A percentile compares a stretch with the other conserved stretches of the same genome.
These are phyloP conservation scores for Cartodere bifasciata DNA, from an alignment of 2,888 invertebrate species.

Conservation along the genomic window DNA sequence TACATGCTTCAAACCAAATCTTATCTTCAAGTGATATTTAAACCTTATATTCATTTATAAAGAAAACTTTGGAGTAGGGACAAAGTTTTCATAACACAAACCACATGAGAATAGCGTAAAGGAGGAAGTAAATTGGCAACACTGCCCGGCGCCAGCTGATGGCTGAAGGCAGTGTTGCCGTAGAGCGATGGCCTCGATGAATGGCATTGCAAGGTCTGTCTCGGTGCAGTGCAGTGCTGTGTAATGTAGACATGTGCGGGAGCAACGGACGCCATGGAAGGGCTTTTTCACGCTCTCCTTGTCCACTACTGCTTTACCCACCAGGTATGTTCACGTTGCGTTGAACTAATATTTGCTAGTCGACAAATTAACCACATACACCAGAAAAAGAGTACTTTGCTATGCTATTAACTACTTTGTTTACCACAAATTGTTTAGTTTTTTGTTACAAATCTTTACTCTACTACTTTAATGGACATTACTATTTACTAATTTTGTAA, in stretches of 20 bases:
- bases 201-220: slow-evolving; percentile 45
- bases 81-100: too few relatives aligned
- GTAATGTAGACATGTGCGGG: slow-evolving; percentile 25
- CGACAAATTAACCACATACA: too few relatives aligned
- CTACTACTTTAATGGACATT: too few relatives aligned
- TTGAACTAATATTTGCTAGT: neutral
- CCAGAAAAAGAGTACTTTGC: too few relatives aligned
- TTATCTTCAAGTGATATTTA: too few relatives aligned
- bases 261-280: slow-evolving; percentile 31
- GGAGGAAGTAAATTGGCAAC: slow-evolving; percentile 19
- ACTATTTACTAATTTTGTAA: too few relatives aligned
- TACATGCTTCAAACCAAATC: too few relatives aligned
- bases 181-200: slow-evolving; percentile 53
- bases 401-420: too few relatives aligned
- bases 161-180: slow-evolving; percentile 32
- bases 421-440: too few relatives aligned
- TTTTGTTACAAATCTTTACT: too few relatives aligned
- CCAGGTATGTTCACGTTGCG: slow-evolving; percentile 24
- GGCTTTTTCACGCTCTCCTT: slow-evolving; percentile 35
- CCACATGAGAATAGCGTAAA: neutral
- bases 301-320: slow-evolving; percentile 32
- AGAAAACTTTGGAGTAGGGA: too few relatives aligned
- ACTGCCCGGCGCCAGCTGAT: slow-evolving; percentile 31
- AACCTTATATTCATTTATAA: too few relatives aligned
- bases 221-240: slow-evolving; percentile 35